phyloP scores from a whole-genome alignment of 37 sponge, comb jelly and placozoan species.

The Oscarella lobularis region DNA sequence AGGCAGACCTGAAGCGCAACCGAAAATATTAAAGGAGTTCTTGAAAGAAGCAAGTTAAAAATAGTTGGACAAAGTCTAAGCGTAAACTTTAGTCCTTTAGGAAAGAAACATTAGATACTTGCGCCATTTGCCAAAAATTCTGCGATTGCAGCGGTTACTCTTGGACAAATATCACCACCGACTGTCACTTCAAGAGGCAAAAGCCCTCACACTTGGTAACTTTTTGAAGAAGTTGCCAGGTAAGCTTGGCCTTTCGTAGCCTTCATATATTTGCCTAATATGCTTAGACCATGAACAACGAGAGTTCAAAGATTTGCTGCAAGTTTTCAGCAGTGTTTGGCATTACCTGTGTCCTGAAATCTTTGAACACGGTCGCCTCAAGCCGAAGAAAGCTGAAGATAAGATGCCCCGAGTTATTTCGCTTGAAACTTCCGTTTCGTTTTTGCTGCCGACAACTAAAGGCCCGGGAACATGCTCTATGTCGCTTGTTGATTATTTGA shows the following conservation, averaged over 20 bases:
- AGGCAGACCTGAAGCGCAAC: too few species aligned
- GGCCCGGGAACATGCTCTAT: not conserved
- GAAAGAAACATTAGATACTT: slow-evolving; percentile 33
- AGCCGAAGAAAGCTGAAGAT: not conserved
- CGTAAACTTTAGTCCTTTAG: not conserved
- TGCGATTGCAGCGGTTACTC: slow-evolving; percentile 34
- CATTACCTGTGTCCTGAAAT: too few species aligned
- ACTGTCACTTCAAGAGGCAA: slow-evolving; percentile 22
- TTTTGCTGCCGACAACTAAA: not conserved
- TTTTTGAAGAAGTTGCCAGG: slow-evolving; percentile 18
- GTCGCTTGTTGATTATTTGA: not conserved
- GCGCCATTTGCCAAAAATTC: slow-evolving; percentile 56
- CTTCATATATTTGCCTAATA: too few species aligned
- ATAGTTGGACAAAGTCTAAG: too few species aligned
- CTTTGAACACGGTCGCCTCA: too few species aligned
- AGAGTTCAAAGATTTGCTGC: too few species aligned
- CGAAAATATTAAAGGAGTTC: not conserved
- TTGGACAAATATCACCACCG: slow-evolving; percentile 24
- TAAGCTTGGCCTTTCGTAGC: too few species aligned
- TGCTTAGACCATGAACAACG: too few species aligned
- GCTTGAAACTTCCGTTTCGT: not conserved
- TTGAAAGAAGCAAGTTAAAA: not conserved
- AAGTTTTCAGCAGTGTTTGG: too few species aligned
- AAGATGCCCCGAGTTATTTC: not conserved
- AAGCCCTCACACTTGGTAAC: slow-evolving; percentile 20